Percentiles rank a stretch among this genome's conserved stretches.
These are phyloP conservation scores for Arizona elegans DNA, from an alignment of 2,113 vertebrate genomes.

Conservation along the genomic window DNA sequence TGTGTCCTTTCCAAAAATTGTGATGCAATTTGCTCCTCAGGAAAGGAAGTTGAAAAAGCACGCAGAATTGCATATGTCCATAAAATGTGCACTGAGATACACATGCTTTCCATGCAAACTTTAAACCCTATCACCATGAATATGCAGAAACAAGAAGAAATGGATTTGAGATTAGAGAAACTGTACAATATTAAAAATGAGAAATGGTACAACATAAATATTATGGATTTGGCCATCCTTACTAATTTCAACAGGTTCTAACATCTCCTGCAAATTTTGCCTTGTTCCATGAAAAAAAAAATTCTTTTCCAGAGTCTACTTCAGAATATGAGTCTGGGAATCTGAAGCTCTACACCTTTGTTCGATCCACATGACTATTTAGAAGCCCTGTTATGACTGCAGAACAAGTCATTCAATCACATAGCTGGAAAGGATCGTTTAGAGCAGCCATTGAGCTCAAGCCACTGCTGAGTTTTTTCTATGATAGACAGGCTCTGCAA, in stretches of 20 bases:
- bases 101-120: background rate
- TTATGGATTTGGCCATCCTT: background rate
- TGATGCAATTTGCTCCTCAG: background rate
- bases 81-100: background rate
- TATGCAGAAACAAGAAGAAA: background rate
- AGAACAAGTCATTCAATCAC: background rate
- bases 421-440: background rate
- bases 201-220: background rate
- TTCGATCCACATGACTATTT: background rate
- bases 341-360: background rate
- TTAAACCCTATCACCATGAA: background rate
- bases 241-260: background rate
- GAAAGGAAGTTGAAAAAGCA: background rate
- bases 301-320: background rate
- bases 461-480: background rate
- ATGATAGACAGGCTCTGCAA: background rate
- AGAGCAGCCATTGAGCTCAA: background rate
- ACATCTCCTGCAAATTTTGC: background rate
- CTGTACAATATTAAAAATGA: background rate
- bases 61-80: background rate
- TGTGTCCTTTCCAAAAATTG: background rate
- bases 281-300: background rate
- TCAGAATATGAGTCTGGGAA: background rate
- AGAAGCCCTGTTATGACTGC: background rate
- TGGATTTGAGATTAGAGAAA: background rate